Evolutionary conservation across 92 coral and sea anemone species (phyloP).

Genomic region (Actinernus sp.): DNA sequence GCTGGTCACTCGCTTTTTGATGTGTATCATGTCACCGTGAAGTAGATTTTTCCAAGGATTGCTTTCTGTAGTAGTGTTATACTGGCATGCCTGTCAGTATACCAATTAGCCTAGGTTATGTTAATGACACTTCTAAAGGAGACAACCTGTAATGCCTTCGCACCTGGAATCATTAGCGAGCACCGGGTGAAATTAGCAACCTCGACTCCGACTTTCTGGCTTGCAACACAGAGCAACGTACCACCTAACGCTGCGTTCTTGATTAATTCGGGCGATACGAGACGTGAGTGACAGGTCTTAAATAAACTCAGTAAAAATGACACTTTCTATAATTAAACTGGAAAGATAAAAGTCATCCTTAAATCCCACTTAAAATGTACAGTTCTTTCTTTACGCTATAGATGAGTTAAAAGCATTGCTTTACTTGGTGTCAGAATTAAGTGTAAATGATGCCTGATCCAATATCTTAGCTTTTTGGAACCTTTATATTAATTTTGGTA

Average conservation of each 20-base stretch:
- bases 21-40: conserved; percentile 30
- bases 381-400: conserved; percentile 22
- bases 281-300: conserved; percentile 52
- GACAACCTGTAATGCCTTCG: conserved; percentile 17
- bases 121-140: conserved; percentile 37
- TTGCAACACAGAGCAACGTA: conserved; percentile 25
- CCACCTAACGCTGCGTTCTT: conserved; percentile 37
- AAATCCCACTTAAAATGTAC: conserved; percentile 57
- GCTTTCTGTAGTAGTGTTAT: conserved; percentile 47
- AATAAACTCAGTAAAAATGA: conserved; percentile 60
- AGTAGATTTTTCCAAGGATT: conserved; percentile 46
- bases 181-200: conserved; percentile 9
- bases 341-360: conserved; percentile 58
- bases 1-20: conserved; percentile 42
- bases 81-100: conserved; percentile 49
- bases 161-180: conserved; percentile 49
- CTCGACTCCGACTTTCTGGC: conserved; percentile 8
- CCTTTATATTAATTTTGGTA: conserved; percentile 47
- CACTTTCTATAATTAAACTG: conserved; percentile 56
- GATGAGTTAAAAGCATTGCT: conserved; percentile 59
- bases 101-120: conserved; percentile 35
- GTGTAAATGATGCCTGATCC: conserved; percentile 46
- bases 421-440: conserved; percentile 30
- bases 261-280: conserved; percentile 36
- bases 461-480: conserved; percentile 33